These are phyloP conservation scores for Montipora capricornis DNA, from an alignment of 64 coral and sea anemone genomes.

Conservation along the genomic window DNA sequence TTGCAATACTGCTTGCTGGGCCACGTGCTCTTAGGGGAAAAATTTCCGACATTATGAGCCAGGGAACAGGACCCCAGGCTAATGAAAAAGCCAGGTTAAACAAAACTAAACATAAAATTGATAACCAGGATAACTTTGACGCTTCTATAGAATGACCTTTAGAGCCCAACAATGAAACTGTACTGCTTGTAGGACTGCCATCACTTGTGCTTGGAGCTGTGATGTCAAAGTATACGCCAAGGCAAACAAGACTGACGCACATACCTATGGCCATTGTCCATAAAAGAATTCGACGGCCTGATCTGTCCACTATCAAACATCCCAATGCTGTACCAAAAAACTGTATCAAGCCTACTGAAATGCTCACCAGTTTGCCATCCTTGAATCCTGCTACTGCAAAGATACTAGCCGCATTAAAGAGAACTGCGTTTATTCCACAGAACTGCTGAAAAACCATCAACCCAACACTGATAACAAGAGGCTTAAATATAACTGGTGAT, in stretches of 20 bases:
- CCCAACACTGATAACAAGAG: conserved; percentile 76
- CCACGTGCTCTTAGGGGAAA: conserved; percentile 73
- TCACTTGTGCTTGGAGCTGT: conserved; percentile 9
- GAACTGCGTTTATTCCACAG: conserved; percentile 77
- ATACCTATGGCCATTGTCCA: conserved; percentile 63
- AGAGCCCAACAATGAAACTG: conserved; percentile 41
- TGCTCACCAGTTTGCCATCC: conserved; percentile 67
- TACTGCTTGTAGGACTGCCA: not conserved
- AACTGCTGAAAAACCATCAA: conserved; percentile 85
- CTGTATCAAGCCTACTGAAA: conserved; percentile 79
- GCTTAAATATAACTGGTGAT: conserved; percentile 69
- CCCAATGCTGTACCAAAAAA: conserved; percentile 77
- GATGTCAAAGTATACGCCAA: conserved; percentile 82
- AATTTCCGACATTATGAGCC: conserved; percentile 92
- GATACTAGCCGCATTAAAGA: conserved; percentile 81
- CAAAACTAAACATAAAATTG: conserved; percentile 77
- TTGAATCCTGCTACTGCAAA: conserved; percentile 79
- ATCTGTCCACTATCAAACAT: conserved; percentile 82
- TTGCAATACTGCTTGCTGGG: conserved; percentile 63
- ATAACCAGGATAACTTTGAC: conserved; percentile 72
- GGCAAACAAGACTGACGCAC: conserved; percentile 65
- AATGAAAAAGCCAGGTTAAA: conserved; percentile 77
- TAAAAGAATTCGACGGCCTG: conserved; percentile 81
- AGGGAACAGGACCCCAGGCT: conserved; percentile 82
- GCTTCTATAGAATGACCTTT: conserved; percentile 73